Percentiles rank a stretch among this genome's conserved stretches.
phyloP scores from a whole-genome alignment of 1,140 invertebrate species.

The Brachionus manjavacas region DNA sequence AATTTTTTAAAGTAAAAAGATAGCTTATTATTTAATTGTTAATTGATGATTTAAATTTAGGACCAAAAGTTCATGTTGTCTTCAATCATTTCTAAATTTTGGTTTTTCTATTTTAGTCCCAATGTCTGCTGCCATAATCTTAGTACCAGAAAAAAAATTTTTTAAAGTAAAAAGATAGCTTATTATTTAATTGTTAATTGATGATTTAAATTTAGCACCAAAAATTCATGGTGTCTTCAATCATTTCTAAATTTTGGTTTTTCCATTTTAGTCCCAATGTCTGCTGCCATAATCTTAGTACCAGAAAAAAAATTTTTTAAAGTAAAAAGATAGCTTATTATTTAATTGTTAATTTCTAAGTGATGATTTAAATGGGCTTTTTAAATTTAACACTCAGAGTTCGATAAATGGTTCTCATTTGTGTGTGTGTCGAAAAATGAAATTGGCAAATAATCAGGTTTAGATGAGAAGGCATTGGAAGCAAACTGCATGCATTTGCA shows the following conservation, averaged over 20 bases:
- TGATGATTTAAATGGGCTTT: not conserved
- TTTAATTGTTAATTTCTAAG: not conserved
- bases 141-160: too few relatives aligned
- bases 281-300: too few relatives aligned
- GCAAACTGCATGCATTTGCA: not conserved
- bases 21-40: not conserved
- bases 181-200: too few relatives aligned
- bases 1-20: too few relatives aligned
- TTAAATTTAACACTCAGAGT: not conserved
- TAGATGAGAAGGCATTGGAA: not conserved
- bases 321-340: not conserved
- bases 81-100: too few relatives aligned
- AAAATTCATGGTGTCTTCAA: too few relatives aligned
- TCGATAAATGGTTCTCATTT: not conserved
- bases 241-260: not conserved
- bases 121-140: too few relatives aligned
- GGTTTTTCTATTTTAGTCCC: not conserved
- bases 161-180: too few relatives aligned
- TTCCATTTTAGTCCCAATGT: too few relatives aligned
- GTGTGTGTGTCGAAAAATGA: not conserved
- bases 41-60: not conserved
- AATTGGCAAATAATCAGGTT: slow-evolving; percentile 31
- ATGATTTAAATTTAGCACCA: too few relatives aligned
- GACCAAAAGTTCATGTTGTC: too few relatives aligned
- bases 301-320: not conserved